Base-by-base conservation (phyloP, 37 sponge, comb jelly and placozoan species). In the Ianthella basta region DNA sequence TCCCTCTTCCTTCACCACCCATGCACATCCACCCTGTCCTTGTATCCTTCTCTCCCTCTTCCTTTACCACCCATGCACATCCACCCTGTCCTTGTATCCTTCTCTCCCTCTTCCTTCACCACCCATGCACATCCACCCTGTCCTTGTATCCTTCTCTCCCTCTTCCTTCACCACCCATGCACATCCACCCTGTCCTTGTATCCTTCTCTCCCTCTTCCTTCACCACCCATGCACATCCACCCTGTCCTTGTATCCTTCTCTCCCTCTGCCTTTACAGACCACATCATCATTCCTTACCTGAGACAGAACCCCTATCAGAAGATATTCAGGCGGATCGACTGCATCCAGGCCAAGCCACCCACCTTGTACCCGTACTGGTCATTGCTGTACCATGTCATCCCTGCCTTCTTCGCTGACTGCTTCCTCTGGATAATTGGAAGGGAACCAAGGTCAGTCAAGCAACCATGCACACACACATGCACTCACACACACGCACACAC, bases 381-480 rank as follows among this genome's bases (percentile, higher is more conserved):
- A 54, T 79, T 92, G 27, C 50, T 88, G 32, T 85, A 85, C 55
- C 96, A 95, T 82, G 30, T 79, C 40, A 75, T 95, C 3, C 96
- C 96, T 0, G 92, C 88, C 38, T 95, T 90, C 80, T 50, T 91
- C 27, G 81, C 86, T 0, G 96, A 95, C 72, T 18, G 69, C 1
- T 32, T 90, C 25, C 73, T 90, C 25, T 66, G 82, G 80, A 12
- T 92, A 32, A 59, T 64, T 1, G 92, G 92, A 29, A 91, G 90
- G 80, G 92, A 92, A 74, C 88, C 91, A 82, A 81, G 53, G 93
- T 89, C 25, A 37, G 84, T 72, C 69, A 67, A 14, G 24, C 4
- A n/a, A 12, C 64, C 27, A 13, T 63, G 27, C 24, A 27, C 27
- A 37, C 36, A 38, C n/a, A n/a, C n/a, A n/a, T n/a, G n/a, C n/a